phyloP scores from a whole-genome alignment of 2,797 vertebrate species.

The Manis pentadactyla region DNA sequence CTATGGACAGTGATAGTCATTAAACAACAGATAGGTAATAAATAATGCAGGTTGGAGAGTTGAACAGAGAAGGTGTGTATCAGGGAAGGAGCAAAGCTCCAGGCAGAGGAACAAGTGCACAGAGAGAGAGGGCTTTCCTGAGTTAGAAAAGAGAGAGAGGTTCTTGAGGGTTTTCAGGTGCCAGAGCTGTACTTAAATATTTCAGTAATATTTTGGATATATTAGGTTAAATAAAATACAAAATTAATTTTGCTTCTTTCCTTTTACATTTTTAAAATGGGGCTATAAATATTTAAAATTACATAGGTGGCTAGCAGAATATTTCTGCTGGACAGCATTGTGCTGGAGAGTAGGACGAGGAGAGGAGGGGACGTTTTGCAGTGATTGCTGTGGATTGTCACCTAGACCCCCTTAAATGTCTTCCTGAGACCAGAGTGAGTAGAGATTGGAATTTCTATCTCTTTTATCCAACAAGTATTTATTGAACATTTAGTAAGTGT shows the following conservation, averaged over 20 bases:
- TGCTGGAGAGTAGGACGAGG: not conserved
- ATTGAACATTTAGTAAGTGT: not conserved
- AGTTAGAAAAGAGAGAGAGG: not conserved
- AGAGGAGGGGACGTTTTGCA: not conserved
- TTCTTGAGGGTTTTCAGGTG: not conserved
- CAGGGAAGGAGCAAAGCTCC: not conserved
- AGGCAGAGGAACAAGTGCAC: not conserved
- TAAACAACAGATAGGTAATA: not conserved
- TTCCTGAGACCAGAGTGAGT: not conserved
- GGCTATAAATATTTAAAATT: not conserved
- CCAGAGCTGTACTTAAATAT: not conserved
- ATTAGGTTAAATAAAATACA: slow-evolving; percentile 25
- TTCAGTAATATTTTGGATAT: slow-evolving; percentile 4
- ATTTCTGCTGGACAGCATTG: not conserved
- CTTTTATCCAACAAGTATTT: not conserved
- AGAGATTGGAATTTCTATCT: not conserved
- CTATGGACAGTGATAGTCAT: not conserved
- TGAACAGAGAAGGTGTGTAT: not conserved
- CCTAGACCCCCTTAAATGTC: not conserved
- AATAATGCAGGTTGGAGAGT: not conserved
- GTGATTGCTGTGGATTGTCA: not conserved
- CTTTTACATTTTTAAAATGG: not conserved
- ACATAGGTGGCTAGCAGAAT: not conserved
- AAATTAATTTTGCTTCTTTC: slow-evolving; percentile 13
- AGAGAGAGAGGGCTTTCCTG: not conserved